A percentile compares a stretch with the other conserved stretches of the same genome.
Evolutionary conservation across 2,888 invertebrate genomes (phyloP).

Genomic region (Dromius quadrimaculatus): DNA sequence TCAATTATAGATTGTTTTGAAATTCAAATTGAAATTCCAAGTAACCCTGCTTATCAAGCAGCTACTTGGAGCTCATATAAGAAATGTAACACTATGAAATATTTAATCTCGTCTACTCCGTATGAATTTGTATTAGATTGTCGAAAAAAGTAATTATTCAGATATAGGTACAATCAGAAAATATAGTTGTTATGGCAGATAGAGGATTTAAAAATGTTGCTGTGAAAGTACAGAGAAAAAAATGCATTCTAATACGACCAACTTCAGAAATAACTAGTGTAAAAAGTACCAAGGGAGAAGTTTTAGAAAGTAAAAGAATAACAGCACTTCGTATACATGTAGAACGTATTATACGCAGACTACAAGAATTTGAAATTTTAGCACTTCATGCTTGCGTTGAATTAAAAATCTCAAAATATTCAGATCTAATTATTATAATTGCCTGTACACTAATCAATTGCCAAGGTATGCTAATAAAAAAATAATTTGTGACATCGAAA

Average conservation of each 20-base stretch:
- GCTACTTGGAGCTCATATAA: constrained; percentile 60
- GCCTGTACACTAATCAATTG: constrained; percentile 52
- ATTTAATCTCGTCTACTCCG: constrained; percentile 59
- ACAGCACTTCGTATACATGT: constrained; percentile 51
- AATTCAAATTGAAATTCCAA: constrained; percentile 59
- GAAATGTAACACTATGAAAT: constrained; percentile 59
- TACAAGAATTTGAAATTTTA: constrained; percentile 46
- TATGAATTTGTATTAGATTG: constrained; percentile 58
- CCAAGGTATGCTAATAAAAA: no score
- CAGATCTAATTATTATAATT: constrained; percentile 51
- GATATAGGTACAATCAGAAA: constrained; percentile 15
- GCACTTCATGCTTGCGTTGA: constrained; percentile 39
- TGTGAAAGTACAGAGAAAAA: constrained; percentile 30
- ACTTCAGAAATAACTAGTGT: constrained; percentile 43
- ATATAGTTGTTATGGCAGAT: constrained; percentile 49
- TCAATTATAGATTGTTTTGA: constrained; percentile 60
- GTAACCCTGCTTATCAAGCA: constrained; percentile 58
- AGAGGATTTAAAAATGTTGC: constrained; percentile 52
- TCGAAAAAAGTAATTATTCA: constrained; percentile 33
- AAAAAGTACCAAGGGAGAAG: constrained; percentile 36
- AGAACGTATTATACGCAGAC: constrained; percentile 47
- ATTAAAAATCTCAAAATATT: constrained; percentile 26
- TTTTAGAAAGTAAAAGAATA: constrained; percentile 47
- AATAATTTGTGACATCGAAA: no score
- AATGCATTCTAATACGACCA: constrained; percentile 52